These are phyloP conservation scores for Patella depressa DNA, from an alignment of 2,888 invertebrate genomes.

Conservation along the genomic window DNA sequence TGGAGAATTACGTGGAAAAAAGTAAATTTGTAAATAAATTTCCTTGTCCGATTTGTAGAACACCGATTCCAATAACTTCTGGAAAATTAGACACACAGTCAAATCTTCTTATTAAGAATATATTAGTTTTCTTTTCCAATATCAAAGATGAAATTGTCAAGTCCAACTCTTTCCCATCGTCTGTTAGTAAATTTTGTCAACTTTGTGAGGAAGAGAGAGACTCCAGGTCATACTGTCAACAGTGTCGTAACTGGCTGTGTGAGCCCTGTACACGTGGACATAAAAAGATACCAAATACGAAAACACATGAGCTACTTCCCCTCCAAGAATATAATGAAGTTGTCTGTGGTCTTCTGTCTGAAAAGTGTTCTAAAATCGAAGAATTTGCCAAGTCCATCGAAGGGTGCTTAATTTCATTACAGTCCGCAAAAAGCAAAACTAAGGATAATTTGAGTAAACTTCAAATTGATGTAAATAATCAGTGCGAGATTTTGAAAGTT, in stretches of 20 bases:
- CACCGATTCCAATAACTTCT: conserved; percentile 26
- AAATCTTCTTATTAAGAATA: conserved; percentile 31
- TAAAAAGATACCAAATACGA: conserved; percentile 33
- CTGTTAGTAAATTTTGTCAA: conserved; percentile 18
- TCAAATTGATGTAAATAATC: conserved; percentile 19
- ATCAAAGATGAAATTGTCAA: neutral
- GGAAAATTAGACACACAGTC: conserved; percentile 32
- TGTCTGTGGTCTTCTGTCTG: conserved; percentile 23
- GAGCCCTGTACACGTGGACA: conserved; percentile 31
- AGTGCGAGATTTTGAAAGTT: conserved; percentile 14
- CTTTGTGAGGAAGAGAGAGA: conserved; percentile 26
- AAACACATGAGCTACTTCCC: conserved; percentile 20
- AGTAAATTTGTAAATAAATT: conserved; percentile 18
- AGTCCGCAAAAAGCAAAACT: neutral
- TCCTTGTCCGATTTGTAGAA: conserved; percentile 39
- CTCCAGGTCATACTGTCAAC: conserved; percentile 23
- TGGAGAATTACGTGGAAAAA: conserved; percentile 29
- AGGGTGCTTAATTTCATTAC: neutral
- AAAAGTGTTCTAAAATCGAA: neutral
- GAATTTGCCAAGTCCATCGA: neutral
- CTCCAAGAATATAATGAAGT: conserved; percentile 24
- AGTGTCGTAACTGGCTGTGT: conserved; percentile 39
- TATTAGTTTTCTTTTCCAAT: conserved; percentile 34
- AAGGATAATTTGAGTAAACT: neutral
- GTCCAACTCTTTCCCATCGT: conserved; percentile 1